Percentiles rank a stretch among this genome's conserved stretches.
Conservation (phyloP, 2,797 vertebrate genomes). For the Periparus ater region DNA sequence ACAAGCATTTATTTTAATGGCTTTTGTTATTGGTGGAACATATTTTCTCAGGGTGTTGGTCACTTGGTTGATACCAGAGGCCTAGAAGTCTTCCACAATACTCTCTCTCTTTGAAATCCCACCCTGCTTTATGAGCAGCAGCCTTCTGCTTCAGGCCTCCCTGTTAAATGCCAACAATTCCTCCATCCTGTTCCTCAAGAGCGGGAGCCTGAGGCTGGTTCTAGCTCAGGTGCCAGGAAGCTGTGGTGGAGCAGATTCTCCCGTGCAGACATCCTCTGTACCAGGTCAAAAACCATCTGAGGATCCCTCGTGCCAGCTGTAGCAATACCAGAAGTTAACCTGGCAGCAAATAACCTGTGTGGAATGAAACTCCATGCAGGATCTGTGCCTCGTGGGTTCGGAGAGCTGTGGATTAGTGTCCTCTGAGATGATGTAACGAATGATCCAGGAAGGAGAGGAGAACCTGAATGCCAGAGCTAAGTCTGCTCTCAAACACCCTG, state of each 20-base stretch:
- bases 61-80: neutral
- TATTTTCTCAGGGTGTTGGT: conserved; percentile 1
- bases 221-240: neutral
- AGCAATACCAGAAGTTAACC: neutral
- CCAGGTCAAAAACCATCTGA: neutral
- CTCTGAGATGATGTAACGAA: neutral
- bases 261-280: neutral
- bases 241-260: neutral
- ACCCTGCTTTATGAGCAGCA: neutral
- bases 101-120: neutral
- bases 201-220: neutral
- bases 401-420: neutral
- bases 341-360: rapidly evolving
- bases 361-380: neutral
- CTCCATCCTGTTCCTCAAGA: neutral
- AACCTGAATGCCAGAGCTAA: neutral
- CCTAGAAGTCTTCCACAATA: neutral
- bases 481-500: neutral
- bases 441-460: neutral
- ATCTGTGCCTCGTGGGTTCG: neutral
- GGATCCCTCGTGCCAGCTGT: rapidly evolving
- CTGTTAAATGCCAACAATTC: neutral
- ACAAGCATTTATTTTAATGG: neutral
- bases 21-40: neutral
- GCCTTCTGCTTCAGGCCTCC: neutral